Percentiles rank a stretch among this genome's conserved stretches.
Evolutionary conservation across 2,888 invertebrate genomes (phyloP).

Genomic region (Drosophila fungiperda): DNA sequence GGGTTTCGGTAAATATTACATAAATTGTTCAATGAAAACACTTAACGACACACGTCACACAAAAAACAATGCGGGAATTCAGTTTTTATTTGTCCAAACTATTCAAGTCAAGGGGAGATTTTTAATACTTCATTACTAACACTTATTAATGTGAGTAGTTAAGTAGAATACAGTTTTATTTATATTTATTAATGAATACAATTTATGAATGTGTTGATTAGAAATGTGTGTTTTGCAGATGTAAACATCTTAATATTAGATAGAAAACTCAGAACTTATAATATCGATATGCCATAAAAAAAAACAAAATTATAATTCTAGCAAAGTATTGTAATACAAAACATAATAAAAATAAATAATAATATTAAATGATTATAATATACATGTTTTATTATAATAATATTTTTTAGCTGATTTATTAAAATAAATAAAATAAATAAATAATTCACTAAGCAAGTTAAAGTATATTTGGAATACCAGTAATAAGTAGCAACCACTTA

Average conservation of each 20-base stretch:
- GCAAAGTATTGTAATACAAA: not conserved
- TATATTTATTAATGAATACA: not conserved
- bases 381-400: not conserved
- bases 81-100: conserved; percentile 62
- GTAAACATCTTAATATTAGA: not conserved
- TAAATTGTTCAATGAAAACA: conserved; percentile 74
- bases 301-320: not conserved
- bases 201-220: conserved; percentile 15
- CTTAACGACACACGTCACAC: conserved; percentile 75
- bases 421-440: conserved; percentile 25
- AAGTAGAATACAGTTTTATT: conserved; percentile 9
- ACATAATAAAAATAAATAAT: not conserved
- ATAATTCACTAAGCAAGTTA: conserved; percentile 14
- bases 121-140: conserved; percentile 27
- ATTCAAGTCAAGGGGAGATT: conserved; percentile 42
- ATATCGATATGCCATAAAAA: not conserved
- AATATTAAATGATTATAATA: not conserved
- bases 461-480: conserved; percentile 4
- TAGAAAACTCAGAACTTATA: not conserved
- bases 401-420: not conserved
- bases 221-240: not conserved
- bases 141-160: not conserved
- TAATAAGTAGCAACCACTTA: conserved; percentile 46
- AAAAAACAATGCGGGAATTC: conserved; percentile 78
- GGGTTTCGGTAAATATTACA: conserved; percentile 72